Conservation (phyloP, 2,797 vertebrate genomes). For the Botia almorhae region DNA sequence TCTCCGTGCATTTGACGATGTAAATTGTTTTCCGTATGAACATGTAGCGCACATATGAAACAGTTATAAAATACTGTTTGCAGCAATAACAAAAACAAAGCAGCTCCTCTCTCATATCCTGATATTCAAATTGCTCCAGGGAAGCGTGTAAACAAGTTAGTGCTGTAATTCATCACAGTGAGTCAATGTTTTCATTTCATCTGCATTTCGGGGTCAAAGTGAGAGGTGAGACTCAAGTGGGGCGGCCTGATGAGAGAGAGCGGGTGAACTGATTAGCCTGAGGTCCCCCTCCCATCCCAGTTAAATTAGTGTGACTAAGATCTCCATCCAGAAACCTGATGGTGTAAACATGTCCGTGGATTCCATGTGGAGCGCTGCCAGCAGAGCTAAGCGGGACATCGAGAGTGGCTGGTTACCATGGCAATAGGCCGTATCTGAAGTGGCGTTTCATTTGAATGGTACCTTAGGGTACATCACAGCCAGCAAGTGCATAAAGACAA, state of each 20-base stretch:
- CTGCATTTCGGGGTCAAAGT: slow-evolving; percentile 44
- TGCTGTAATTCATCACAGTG: slow-evolving; percentile 34
- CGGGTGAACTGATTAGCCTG: slow-evolving; percentile 52
- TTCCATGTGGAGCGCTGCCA: no score
- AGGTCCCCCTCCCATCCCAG: no score
- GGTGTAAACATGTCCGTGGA: slow-evolving; percentile 19
- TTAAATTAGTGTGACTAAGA: slow-evolving; percentile 31
- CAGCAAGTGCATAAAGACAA: slow-evolving; percentile 32
- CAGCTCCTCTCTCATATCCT: neutral
- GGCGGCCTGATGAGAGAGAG: slow-evolving; percentile 35
- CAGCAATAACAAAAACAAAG: neutral
- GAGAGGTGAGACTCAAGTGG: slow-evolving; percentile 28
- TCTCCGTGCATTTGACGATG: neutral
- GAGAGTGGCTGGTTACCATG: slow-evolving; percentile 44
- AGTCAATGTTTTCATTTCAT: slow-evolving; percentile 53
- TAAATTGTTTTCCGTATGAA: neutral
- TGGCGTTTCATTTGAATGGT: slow-evolving; percentile 35
- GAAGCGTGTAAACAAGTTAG: slow-evolving; percentile 25
- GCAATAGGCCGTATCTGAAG: slow-evolving; percentile 36
- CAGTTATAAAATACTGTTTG: neutral
- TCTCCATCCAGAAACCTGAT: neutral
- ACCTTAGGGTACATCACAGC: slow-evolving; percentile 33
- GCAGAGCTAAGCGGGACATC: neutral
- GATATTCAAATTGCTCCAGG: neutral
- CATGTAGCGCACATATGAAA: neutral